A percentile compares a stretch with the other conserved stretches of the same genome.
phyloP scores from a whole-genome alignment of 1,140 invertebrate genomes.

The Leptonema lineaticorne region DNA sequence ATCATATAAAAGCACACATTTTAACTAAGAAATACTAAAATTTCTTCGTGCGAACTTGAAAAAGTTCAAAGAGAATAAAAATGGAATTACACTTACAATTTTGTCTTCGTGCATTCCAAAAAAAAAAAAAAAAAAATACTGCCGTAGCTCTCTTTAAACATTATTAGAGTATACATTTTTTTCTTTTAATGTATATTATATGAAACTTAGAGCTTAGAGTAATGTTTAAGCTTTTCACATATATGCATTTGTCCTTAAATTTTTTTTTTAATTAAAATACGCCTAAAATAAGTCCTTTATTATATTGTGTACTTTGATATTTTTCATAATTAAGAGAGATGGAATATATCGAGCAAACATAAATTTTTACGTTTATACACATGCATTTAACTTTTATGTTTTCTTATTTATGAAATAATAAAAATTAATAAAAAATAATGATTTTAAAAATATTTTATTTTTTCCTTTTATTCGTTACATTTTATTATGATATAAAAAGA shows the following conservation, averaged over 20 bases:
- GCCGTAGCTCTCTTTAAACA: no score
- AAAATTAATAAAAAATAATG: not conserved
- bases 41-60: not conserved
- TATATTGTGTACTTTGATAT: no score
- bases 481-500: no score
- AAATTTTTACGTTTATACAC: not conserved
- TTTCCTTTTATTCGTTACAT: no score
- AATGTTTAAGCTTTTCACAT: not conserved
- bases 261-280: not conserved
- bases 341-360: not conserved
- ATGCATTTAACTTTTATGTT: conserved; percentile 1
- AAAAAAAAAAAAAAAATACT: no score
- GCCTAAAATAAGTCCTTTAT: not conserved
- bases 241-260: not conserved
- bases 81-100: no score
- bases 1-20: not conserved
- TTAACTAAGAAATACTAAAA: not conserved
- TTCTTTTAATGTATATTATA: no score
- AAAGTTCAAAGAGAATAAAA: no score
- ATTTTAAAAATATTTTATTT: no score
- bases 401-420: not conserved
- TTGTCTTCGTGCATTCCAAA: no score
- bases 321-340: not conserved
- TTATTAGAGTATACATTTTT: no score
- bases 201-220: no score